Evolutionary conservation across 2,113 vertebrate genomes (phyloP).

Genomic region (Psettodes erumei): DNA sequence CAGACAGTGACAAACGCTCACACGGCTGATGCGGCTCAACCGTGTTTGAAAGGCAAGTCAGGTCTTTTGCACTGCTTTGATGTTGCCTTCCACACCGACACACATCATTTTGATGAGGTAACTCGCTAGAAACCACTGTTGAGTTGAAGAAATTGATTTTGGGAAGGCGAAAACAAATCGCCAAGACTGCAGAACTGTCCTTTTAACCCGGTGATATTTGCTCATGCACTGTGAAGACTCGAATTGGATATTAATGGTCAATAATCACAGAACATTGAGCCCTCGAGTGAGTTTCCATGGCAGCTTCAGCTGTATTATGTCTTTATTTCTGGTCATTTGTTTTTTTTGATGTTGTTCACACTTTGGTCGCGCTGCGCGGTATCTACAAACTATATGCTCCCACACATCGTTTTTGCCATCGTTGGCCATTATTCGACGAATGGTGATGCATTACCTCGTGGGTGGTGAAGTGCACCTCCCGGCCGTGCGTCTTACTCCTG

Average conservation of each 20-base stretch:
- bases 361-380: neutral
- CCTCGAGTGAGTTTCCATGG: neutral
- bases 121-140: neutral
- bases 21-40: neutral
- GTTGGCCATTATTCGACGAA: slow-evolving; percentile 51
- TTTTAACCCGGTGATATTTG: neutral
- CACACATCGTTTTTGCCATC: slow-evolving; percentile 28
- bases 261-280: neutral
- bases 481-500: slow-evolving; percentile 36
- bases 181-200: neutral
- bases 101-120: slow-evolving; percentile 13
- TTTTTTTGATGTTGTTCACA: slow-evolving; percentile 4
- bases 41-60: slow-evolving; percentile 24
- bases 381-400: slow-evolving; percentile 27
- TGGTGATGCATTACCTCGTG: slow-evolving; percentile 42
- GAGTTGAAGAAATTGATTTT: slow-evolving; percentile 10
- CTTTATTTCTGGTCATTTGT: slow-evolving; percentile 37
- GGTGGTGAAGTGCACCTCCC: slow-evolving; percentile 38
- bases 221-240: neutral
- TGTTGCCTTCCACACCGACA: slow-evolving; percentile 10
- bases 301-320: neutral
- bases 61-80: slow-evolving; percentile 45
- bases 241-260: neutral
- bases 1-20: slow-evolving; percentile 9
- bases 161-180: slow-evolving; percentile 4